phyloP scores from a whole-genome alignment of 2,888 invertebrate genomes.

The Piscicola geometra region DNA sequence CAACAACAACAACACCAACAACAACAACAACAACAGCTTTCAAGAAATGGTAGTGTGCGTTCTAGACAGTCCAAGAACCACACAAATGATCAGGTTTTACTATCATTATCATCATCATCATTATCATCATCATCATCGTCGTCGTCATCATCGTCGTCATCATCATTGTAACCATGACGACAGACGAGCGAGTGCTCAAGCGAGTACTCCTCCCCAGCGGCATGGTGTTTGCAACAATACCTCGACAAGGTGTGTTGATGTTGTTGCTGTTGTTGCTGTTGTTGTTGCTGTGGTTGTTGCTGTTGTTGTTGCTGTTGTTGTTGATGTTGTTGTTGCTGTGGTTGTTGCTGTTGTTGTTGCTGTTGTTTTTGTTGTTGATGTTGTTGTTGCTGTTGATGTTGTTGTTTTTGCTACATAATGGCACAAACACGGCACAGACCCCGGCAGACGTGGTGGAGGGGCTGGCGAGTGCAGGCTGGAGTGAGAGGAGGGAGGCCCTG shows the following conservation, averaged over 20 bases:
- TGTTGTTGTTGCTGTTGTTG: too few species aligned
- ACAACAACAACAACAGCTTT: neutral
- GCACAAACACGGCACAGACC: neutral
- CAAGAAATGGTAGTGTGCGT: neutral
- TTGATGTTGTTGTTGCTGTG: too few species aligned
- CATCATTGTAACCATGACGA: neutral
- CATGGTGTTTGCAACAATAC: neutral
- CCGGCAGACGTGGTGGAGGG: neutral
- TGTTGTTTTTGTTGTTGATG: too few species aligned
- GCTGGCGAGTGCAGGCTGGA: neutral
- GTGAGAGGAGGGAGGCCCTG: neutral
- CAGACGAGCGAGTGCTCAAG: neutral
- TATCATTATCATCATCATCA: neutral
- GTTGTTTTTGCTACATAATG: neutral
- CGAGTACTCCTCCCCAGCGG: neutral
- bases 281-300: too few species aligned
- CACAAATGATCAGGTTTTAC: neutral
- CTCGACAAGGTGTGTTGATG: neutral
- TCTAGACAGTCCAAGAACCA: neutral
- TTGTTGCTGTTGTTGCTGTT: neutral
- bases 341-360: too few species aligned
- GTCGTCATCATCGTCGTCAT: neutral
- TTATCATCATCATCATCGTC: neutral
- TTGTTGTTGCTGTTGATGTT: neutral
- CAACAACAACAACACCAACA: neutral